Conservation (phyloP, 1,140 invertebrate species). For the Drosophila pseudoananassae region DNA sequence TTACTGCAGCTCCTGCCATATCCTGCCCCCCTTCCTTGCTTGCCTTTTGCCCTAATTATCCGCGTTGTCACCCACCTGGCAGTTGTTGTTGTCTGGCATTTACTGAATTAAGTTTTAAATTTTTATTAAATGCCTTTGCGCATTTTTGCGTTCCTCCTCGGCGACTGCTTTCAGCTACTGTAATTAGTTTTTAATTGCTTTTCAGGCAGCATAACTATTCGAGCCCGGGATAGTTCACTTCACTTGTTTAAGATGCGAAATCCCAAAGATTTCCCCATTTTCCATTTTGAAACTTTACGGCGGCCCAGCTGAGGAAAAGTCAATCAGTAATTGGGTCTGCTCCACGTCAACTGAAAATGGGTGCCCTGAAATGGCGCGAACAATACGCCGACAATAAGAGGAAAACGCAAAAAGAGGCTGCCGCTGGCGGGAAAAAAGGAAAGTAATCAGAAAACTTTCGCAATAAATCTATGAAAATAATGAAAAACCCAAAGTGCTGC, state of each 20-base stretch:
- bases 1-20: background rate
- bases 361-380: conserved; percentile 11
- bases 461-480: conserved; percentile 78
- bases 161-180: conserved; percentile 38
- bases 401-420: conserved; percentile 15
- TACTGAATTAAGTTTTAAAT: conserved; percentile 81
- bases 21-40: background rate
- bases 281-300: conserved; percentile 31
- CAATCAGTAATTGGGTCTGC: conserved; percentile 56
- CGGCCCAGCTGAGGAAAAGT: conserved; percentile 41
- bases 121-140: conserved; percentile 77
- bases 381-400: conserved; percentile 9
- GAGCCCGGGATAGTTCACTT: conserved; percentile 42
- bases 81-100: conserved; percentile 57
- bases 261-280: conserved; percentile 17
- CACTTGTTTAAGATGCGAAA: background rate
- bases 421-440: conserved; percentile 15
- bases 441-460: conserved; percentile 77
- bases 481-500: conserved; percentile 60
- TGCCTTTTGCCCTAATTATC: conserved; percentile 65
- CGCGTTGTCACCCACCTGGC: conserved; percentile 53
- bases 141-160: conserved; percentile 50
- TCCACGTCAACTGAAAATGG: conserved; percentile 9
- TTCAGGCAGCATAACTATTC: conserved; percentile 62
- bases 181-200: conserved; percentile 82